phyloP scores from a whole-genome alignment of 35 echinoderm and acorn worm species.

The Ophioderma brevispina region DNA sequence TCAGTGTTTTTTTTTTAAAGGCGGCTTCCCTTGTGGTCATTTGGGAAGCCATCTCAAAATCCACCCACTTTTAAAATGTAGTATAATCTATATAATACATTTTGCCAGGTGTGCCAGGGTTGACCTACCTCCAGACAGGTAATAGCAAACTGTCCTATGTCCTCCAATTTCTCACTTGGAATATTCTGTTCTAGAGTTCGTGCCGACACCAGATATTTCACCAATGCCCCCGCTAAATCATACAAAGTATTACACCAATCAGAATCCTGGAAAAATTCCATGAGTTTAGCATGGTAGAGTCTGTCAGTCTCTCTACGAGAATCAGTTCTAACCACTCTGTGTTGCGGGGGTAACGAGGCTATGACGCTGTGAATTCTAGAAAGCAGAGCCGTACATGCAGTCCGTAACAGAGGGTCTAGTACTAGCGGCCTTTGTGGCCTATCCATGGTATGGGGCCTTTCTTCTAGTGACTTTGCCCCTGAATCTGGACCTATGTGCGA shows the following conservation, averaged over 20 bases:
- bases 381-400: conserved; percentile 50
- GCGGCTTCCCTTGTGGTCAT: too few relatives aligned
- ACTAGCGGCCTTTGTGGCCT: neutral
- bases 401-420: conserved; percentile 48
- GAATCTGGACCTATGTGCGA: neutral
- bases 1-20: too few relatives aligned
- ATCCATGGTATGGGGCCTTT: neutral
- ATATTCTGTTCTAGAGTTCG: conserved; percentile 51
- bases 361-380: conserved; percentile 70
- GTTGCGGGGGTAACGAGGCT: conserved; percentile 51
- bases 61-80: too few relatives aligned
- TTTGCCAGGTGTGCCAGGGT: too few relatives aligned
- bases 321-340: conserved; percentile 40
- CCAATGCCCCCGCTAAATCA: conserved; percentile 56
- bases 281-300: conserved; percentile 54
- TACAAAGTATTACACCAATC: conserved; percentile 53
- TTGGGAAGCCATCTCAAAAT: too few relatives aligned
- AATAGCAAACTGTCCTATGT: conserved; percentile 67
- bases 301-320: conserved; percentile 30
- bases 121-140: conserved; percentile 80
- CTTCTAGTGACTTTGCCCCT: neutral
- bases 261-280: conserved; percentile 57
- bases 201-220: conserved; percentile 55
- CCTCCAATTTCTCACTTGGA: conserved; percentile 5
- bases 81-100: too few relatives aligned